Percentiles rank a stretch among this genome's conserved stretches.
These are phyloP conservation scores for Cylas formicarius DNA, from an alignment of 1,140 invertebrate genomes.

Conservation along the genomic window DNA sequence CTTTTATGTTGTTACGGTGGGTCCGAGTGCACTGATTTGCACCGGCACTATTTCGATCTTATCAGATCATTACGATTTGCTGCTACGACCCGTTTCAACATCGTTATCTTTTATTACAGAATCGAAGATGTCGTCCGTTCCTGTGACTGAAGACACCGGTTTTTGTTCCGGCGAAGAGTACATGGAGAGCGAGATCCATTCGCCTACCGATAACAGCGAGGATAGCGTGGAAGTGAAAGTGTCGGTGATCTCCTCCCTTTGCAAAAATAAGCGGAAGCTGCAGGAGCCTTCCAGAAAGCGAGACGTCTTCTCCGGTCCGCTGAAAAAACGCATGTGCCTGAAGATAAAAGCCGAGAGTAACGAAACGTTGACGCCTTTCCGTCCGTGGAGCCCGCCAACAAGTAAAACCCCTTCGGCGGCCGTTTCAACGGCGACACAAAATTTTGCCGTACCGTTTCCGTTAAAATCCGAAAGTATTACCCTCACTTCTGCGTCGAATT, in stretches of 20 bases:
- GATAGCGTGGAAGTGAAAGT: conserved; percentile 66
- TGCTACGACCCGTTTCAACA: too few relatives aligned
- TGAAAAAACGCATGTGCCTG: conserved; percentile 60
- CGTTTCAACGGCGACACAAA: conserved; percentile 4
- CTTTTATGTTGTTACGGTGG: too few relatives aligned
- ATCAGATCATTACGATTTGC: too few relatives aligned
- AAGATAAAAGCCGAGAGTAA: conserved; percentile 39
- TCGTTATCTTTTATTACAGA: conserved; percentile 25
- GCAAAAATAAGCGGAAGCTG: conserved; percentile 56
- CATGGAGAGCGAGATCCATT: conserved; percentile 42
- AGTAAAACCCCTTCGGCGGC: conserved; percentile 19
- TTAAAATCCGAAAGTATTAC: conserved; percentile 9
- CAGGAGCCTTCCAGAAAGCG: conserved; percentile 10
- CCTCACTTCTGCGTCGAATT: too few relatives aligned
- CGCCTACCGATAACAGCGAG: conserved; percentile 55
- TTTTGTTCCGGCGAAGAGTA: conserved; percentile 63
- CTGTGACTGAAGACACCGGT: conserved; percentile 48
- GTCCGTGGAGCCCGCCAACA: conserved; percentile 48
- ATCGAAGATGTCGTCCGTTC: conserved; percentile 18
- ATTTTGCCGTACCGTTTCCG: conserved; percentile 17
- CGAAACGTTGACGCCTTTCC: conserved; percentile 43
- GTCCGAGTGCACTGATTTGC: too few relatives aligned
- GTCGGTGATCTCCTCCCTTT: conserved; percentile 52
- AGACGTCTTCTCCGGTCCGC: conserved; percentile 43
- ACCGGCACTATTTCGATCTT: too few relatives aligned